Evolutionary conservation across 2,113 vertebrate genomes (phyloP), one percentile per base, ranked within the genome.

Genomic region (Brienomyrus brachyistius): DNA sequence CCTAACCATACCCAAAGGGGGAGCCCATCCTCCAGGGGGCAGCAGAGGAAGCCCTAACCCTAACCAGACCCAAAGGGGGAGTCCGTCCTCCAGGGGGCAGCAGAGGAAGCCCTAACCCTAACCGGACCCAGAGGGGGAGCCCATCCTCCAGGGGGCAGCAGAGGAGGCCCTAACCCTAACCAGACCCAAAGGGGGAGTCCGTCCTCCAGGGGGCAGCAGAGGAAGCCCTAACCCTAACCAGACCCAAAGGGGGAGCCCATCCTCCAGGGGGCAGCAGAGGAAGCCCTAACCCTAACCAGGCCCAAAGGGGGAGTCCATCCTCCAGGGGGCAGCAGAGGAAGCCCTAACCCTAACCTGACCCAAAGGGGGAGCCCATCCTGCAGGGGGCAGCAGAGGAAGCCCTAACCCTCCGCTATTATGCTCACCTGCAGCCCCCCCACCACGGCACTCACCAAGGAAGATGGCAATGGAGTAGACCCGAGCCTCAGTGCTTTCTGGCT

Each of bases 381-480:
- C 2, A 66, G 62, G 62, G 62, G 17, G 17, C 52, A 19, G 52
- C 52, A 54, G 52, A 54, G 52, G 52, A 21, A 54, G 4, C 54
- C 9, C 59, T 27, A 66, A 66, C 59, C n/a, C 59, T 80, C 31
- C 35, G 4, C 21, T 80, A 43, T 80, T 43, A 17, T 43, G 74
- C 15, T 77, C 35, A 77, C 13, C 6, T 77, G 74, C 74, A 35
- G 15, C 8, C 3, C 4, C 66, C 66, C 66, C n/a, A n/a, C 3
- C 21, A 1, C 43, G 19, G 90, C 87, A 86, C 97, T 95, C 93
- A 99, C 98, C 98, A 74, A 99, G 96, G 93, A 99, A 98, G 93
- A 99, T 99, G 82, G 96, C 93, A 77, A 99, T 97, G 89, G 98
- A 99, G 93, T 99, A 99, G 92, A 98, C 96, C 91, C 98, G 97